phyloP scores from a whole-genome alignment of 2,113 vertebrate species.

The Hippocampus mohnikei region DNA sequence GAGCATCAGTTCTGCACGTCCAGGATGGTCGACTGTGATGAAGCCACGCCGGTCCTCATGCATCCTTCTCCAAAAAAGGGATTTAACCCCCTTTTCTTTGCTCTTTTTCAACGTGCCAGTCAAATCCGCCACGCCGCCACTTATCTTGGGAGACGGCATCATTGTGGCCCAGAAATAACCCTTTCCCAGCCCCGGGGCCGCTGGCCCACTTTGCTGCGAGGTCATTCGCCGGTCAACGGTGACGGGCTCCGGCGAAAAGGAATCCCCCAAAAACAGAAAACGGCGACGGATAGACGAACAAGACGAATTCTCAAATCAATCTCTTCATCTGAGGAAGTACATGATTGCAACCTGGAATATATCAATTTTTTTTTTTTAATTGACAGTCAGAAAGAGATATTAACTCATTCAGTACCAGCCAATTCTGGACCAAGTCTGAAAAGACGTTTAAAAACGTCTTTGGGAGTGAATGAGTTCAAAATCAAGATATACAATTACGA shows the following conservation, averaged over 20 bases:
- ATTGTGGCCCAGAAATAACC: constrained; percentile 44
- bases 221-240: constrained; percentile 68
- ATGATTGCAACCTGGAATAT: not conserved
- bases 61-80: constrained; percentile 17
- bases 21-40: constrained; percentile 17
- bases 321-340: not conserved
- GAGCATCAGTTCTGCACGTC: constrained; percentile 13
- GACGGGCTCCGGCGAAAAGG: constrained; percentile 18
- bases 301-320: not conserved
- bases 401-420: too few species aligned
- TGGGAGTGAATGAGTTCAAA: too few species aligned
- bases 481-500: too few species aligned
- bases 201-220: constrained; percentile 60
- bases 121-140: constrained; percentile 51
- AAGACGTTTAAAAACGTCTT: too few species aligned
- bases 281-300: not conserved
- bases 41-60: constrained; percentile 26
- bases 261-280: constrained; percentile 20
- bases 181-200: constrained; percentile 52
- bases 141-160: constrained; percentile 35
- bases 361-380: not conserved
- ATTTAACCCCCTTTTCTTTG: constrained; percentile 20
- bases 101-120: constrained; percentile 46
- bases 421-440: too few species aligned
- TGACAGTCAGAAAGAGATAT: not conserved